phyloP scores from a whole-genome alignment of 1,140 invertebrate species.

The Neuroterus valhalla region DNA sequence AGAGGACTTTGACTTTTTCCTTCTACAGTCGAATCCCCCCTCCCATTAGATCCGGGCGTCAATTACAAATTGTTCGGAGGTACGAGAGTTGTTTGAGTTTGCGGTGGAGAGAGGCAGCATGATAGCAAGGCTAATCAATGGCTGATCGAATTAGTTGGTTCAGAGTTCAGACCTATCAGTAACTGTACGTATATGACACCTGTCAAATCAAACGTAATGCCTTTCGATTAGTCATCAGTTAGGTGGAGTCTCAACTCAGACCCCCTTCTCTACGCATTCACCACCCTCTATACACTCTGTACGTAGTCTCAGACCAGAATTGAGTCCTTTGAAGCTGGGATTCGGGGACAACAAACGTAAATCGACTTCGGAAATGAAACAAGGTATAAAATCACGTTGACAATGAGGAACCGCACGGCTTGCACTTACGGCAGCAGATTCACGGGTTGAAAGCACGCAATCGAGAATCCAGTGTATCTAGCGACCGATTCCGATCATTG shows the following conservation, averaged over 20 bases:
- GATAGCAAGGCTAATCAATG: not conserved
- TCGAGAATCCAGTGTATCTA: slow-evolving; percentile 18
- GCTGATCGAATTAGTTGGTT: not conserved
- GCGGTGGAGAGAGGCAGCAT: not conserved
- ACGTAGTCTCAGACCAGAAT: too few species aligned
- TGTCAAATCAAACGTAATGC: slow-evolving; percentile 10
- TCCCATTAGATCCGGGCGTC: too few species aligned
- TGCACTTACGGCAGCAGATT: slow-evolving; percentile 50
- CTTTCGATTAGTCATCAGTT: not conserved
- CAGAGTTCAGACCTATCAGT: not conserved
- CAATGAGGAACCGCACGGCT: slow-evolving; percentile 46
- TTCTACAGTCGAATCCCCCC: too few species aligned
- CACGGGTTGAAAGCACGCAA: slow-evolving; percentile 52
- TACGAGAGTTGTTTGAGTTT: too few species aligned
- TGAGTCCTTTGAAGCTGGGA: too few species aligned
- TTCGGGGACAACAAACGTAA: too few species aligned
- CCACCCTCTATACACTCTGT: not conserved
- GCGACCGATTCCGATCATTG: too few species aligned
- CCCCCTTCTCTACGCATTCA: not conserved
- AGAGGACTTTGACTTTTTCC: too few species aligned
- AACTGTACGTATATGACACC: slow-evolving; percentile 6
- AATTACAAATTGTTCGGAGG: too few species aligned
- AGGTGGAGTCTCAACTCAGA: not conserved
- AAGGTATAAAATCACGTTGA: slow-evolving; percentile 46
- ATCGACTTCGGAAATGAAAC: slow-evolving; percentile 39